phyloP scores from a whole-genome alignment of 2,888 invertebrate genomes.

The Hydropsyche betteni region DNA sequence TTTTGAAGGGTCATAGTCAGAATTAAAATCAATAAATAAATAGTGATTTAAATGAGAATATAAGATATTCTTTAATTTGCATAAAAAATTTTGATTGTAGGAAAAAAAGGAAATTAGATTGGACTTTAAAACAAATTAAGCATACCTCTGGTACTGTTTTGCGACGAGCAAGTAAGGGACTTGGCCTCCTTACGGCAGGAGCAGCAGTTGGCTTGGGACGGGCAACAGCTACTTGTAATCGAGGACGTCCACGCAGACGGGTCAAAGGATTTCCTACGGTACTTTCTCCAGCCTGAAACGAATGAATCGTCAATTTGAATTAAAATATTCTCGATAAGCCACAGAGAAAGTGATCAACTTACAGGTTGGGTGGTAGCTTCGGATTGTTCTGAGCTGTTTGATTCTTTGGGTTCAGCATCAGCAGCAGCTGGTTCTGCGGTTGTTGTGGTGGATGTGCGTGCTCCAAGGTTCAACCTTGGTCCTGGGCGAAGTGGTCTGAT shows the following conservation, averaged over 20 bases:
- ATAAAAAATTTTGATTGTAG: no score
- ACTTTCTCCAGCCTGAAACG: conserved; percentile 45
- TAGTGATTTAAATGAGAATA: no score
- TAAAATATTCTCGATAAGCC: background rate
- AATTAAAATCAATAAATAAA: no score
- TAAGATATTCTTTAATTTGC: no score
- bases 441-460: conserved; percentile 59
- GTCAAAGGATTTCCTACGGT: conserved; percentile 51
- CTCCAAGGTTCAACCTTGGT: conserved; percentile 70
- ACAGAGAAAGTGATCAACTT: background rate
- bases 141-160: conserved; percentile 54
- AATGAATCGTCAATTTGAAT: background rate
- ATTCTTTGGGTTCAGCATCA: conserved; percentile 56
- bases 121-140: background rate
- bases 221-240: conserved; percentile 62
- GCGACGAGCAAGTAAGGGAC: conserved; percentile 67
- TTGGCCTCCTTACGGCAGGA: conserved; percentile 64
- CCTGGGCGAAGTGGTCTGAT: conserved; percentile 72
- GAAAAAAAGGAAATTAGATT: no score
- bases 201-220: conserved; percentile 65
- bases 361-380: conserved; percentile 49
- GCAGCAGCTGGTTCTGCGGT: conserved; percentile 55
- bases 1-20: no score
- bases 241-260: conserved; percentile 60
- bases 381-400: conserved; percentile 54